Evolutionary conservation across 2,888 invertebrate species (phyloP).

Genomic region (Lobophora halterata): DNA sequence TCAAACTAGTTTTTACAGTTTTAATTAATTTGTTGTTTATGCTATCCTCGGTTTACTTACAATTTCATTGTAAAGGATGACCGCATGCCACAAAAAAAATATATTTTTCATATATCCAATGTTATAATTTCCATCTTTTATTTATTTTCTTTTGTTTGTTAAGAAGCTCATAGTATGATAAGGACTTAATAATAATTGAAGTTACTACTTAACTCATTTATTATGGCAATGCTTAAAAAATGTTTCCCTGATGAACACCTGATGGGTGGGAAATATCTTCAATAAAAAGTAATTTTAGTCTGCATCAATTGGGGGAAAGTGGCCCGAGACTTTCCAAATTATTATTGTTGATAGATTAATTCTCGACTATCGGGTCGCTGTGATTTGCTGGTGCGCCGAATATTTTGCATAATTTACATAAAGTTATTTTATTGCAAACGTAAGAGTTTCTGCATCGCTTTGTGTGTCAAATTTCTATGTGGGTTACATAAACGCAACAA

Average conservation of each 20-base stretch:
- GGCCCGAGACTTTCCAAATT: constrained; percentile 20
- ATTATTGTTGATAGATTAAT: constrained; percentile 14
- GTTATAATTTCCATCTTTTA: too few relatives aligned
- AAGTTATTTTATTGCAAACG: constrained; percentile 9
- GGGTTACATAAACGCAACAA: too few relatives aligned
- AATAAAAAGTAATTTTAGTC: too few relatives aligned
- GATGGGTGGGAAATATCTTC: too few relatives aligned
- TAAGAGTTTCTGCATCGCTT: constrained; percentile 5
- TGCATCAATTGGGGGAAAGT: constrained; percentile 19
- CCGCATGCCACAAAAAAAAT: not conserved
- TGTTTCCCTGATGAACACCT: too few relatives aligned
- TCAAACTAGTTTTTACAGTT: constrained; percentile 28
- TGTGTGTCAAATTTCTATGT: constrained; percentile 4
- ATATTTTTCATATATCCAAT: too few relatives aligned
- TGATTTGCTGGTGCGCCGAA: constrained; percentile 11
- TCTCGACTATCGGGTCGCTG: constrained; percentile 14
- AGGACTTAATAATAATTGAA: too few relatives aligned
- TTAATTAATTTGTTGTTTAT: constrained; percentile 20
- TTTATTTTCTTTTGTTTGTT: too few relatives aligned
- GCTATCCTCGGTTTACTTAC: constrained; percentile 10
- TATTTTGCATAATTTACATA: constrained; percentile 24
- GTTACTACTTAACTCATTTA: too few relatives aligned
- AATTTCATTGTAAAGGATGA: constrained; percentile 9
- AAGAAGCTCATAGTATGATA: too few relatives aligned
- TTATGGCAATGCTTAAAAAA: too few relatives aligned